Base-by-base conservation (phyloP, 2,888 invertebrate species). In the Hymenopus coronatus region DNA sequence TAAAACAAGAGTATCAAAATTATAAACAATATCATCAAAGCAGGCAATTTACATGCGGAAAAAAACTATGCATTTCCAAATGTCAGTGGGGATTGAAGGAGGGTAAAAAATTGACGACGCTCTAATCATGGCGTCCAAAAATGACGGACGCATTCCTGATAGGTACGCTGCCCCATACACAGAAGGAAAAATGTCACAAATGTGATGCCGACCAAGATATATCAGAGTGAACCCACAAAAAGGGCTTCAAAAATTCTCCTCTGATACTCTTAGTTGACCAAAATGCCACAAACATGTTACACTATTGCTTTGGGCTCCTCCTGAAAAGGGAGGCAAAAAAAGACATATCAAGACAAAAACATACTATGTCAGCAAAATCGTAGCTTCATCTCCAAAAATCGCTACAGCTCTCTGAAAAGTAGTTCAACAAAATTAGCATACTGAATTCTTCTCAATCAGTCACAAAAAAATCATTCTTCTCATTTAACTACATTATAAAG, bases 141-240 rank as follows among this genome's bases (percentile, higher is more conserved):
- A 90, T 88, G 85, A 89, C 89, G 83, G 86, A 89, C 89, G 89
- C 82, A 86, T 89, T 90, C 88, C 89, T 83, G 89, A 88, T 88
- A 89, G 95, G 95, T 96, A 96, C 96, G 96, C 95, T 95, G 96
- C 96, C 96, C 96, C 96, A 96, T 96, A 96, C 96, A 97, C 96
- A 96, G 96, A 96, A 95, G 94, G 95, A 96, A 96, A 96, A 96
- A 96, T 96, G 96, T 96, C 96, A 96, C 96, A 96, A 95, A 90
- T 89, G 88, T 90, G 89, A 88, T 90, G 89, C 87, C 89, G 89
- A 89, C 89, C 89, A 89, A 90, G 90, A 40, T 83, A 89, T 89
- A 90, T 90, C 90, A 90, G 90, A 90, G 90, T 82, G 70, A 88
- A 89, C 90, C 90, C 90, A 85, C 81, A 81, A 33, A 89, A 82